These are phyloP conservation scores for Cactoblastis cactorum DNA, from an alignment of 2,888 invertebrate species.

Conservation along the genomic window DNA sequence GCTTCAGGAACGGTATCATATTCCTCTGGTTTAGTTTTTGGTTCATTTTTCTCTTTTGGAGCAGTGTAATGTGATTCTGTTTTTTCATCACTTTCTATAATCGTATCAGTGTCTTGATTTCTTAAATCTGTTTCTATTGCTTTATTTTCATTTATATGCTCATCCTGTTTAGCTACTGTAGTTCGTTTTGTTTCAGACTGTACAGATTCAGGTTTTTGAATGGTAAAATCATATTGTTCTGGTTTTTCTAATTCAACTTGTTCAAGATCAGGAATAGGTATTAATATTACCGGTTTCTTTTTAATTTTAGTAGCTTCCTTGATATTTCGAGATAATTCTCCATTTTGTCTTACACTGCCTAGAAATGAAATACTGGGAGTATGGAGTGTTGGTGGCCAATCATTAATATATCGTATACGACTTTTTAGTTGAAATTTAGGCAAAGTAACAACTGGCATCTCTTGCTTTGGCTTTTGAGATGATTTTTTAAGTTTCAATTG, in stretches of 20 bases:
- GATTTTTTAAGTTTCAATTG: constrained; percentile 84
- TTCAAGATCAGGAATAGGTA: constrained; percentile 70
- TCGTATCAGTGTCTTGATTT: background rate
- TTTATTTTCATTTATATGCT: background rate
- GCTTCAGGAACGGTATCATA: background rate
- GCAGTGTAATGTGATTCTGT: constrained; percentile 15
- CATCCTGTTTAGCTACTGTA: constrained; percentile 35
- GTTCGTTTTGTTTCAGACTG: constrained; percentile 34
- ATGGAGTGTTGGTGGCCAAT: constrained; percentile 81
- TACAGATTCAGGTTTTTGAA: constrained; percentile 35
- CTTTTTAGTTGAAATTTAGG: constrained; percentile 86
- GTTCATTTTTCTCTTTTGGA: background rate
- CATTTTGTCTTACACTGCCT: constrained; percentile 79
- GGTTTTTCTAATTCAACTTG: constrained; percentile 74
- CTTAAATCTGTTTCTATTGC: background rate
- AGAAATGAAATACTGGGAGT: constrained; percentile 74
- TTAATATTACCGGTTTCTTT: constrained; percentile 74
- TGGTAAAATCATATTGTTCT: constrained; percentile 39
- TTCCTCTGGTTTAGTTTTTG: background rate
- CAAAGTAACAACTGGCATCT: constrained; percentile 54
- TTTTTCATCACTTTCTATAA: background rate
- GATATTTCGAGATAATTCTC: constrained; percentile 83
- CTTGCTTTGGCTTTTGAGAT: constrained; percentile 67
- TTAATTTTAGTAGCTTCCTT: constrained; percentile 83
- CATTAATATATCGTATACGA: constrained; percentile 80